Conservation (phyloP, 2,888 invertebrate species). For the Pandemis heparana region DNA sequence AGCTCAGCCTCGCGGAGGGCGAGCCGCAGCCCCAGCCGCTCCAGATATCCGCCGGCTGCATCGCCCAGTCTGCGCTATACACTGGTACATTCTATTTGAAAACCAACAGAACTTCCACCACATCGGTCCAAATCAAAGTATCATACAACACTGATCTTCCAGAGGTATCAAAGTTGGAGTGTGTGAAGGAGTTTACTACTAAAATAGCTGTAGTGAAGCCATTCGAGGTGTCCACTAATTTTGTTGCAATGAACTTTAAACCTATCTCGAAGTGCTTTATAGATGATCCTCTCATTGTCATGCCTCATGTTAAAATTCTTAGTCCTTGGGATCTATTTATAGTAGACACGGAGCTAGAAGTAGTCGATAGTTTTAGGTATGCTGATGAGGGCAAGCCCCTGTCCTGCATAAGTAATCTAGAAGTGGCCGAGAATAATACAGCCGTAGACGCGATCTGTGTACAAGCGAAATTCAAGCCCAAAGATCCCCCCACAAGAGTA, state of each 20-base stretch:
- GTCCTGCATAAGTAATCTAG: constrained; percentile 72
- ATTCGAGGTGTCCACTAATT: constrained; percentile 89
- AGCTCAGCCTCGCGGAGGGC: constrained; percentile 68
- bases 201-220: constrained; percentile 88
- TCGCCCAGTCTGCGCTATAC: constrained; percentile 68
- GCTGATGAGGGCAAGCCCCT: constrained; percentile 65
- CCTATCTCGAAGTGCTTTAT: constrained; percentile 88
- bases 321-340: constrained; percentile 90
- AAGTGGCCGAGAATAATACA: constrained; percentile 73
- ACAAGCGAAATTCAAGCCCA: constrained; percentile 74
- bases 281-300: constrained; percentile 88
- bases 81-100: constrained; percentile 85
- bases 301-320: constrained; percentile 88
- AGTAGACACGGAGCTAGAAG: constrained; percentile 87
- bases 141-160: constrained; percentile 80
- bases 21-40: constrained; percentile 72
- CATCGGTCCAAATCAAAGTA: constrained; percentile 86
- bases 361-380: constrained; percentile 80
- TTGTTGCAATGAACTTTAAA: constrained; percentile 88
- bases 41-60: constrained; percentile 72
- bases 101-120: constrained; percentile 87
- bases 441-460: constrained; percentile 79
- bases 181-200: constrained; percentile 86
- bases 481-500: constrained; percentile 73
- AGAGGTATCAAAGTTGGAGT: constrained; percentile 75